phyloP scores from a whole-genome alignment of 2,888 invertebrate species.

The Drosophila paranaensis region DNA sequence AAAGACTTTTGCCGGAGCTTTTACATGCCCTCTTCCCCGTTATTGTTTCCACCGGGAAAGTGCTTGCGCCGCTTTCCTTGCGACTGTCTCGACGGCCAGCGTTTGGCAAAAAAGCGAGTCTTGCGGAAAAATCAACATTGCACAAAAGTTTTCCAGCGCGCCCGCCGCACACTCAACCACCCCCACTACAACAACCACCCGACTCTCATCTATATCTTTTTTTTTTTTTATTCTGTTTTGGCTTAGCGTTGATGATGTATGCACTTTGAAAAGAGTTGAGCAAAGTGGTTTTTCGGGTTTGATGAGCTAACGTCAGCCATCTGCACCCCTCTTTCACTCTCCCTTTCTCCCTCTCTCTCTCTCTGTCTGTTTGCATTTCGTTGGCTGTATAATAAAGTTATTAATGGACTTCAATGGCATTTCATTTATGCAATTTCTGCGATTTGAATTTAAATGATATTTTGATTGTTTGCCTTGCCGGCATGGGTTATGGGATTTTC shows the following conservation, averaged over 20 bases:
- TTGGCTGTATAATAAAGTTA: conserved; percentile 74
- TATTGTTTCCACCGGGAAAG: conserved; percentile 39
- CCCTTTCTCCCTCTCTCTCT: background rate
- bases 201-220: background rate
- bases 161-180: conserved; percentile 15
- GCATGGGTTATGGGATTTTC: conserved; percentile 16
- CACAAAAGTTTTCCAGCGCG: conserved; percentile 68
- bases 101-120: conserved; percentile 70
- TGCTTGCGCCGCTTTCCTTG: conserved; percentile 41
- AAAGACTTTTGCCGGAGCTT: conserved; percentile 66
- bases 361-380: conserved; percentile 46
- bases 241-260: conserved; percentile 77
- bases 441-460: conserved; percentile 77
- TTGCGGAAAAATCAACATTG: conserved; percentile 80
- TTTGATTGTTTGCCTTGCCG: conserved; percentile 66
- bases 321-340: conserved; percentile 1
- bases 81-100: conserved; percentile 47
- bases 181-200: conserved; percentile 10
- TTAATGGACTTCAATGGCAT: conserved; percentile 77
- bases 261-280: conserved; percentile 78
- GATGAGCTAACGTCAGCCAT: conserved; percentile 73
- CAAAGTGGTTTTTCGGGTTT: conserved; percentile 77
- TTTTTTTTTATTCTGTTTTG: conserved; percentile 65
- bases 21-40: background rate
- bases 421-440: conserved; percentile 79